Conservation (phyloP, 2,113 vertebrate species). For the Anoura caudifer region DNA sequence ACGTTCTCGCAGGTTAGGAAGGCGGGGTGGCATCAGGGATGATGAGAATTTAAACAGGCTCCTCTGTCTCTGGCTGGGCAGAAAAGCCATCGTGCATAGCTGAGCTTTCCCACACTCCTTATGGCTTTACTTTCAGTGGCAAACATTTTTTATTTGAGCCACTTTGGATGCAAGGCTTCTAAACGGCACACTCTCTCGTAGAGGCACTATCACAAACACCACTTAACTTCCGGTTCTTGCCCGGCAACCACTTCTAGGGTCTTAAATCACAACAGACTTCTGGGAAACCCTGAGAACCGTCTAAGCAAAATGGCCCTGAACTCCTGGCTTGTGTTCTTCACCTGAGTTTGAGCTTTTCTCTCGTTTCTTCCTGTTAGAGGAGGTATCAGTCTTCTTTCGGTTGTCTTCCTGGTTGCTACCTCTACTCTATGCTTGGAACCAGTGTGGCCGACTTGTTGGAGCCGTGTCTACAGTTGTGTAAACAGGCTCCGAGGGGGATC, state of each 20-base stretch:
- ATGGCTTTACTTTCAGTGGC: neutral
- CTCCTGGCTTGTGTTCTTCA: neutral
- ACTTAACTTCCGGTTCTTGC: neutral
- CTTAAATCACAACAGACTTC: neutral
- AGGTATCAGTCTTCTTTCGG: too few species aligned
- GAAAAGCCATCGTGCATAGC: neutral
- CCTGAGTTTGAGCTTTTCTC: neutral
- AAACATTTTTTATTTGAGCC: neutral
- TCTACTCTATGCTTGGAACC: neutral
- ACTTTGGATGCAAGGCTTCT: neutral
- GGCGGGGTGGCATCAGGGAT: neutral
- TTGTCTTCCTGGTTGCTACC: neutral
- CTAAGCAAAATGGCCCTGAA: neutral
- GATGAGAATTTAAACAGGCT: neutral
- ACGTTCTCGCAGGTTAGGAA: neutral
- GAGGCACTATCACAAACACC: neutral
- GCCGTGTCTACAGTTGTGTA: neutral
- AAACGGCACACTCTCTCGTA: neutral
- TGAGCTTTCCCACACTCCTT: neutral
- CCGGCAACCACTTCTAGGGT: neutral
- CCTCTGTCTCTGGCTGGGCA: neutral
- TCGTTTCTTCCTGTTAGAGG: neutral
- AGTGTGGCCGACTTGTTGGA: neutral
- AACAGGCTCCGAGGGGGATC: neutral
- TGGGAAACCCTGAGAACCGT: neutral